Conservation (phyloP, 2,113 vertebrate species). For the Zosterops lateralis region DNA sequence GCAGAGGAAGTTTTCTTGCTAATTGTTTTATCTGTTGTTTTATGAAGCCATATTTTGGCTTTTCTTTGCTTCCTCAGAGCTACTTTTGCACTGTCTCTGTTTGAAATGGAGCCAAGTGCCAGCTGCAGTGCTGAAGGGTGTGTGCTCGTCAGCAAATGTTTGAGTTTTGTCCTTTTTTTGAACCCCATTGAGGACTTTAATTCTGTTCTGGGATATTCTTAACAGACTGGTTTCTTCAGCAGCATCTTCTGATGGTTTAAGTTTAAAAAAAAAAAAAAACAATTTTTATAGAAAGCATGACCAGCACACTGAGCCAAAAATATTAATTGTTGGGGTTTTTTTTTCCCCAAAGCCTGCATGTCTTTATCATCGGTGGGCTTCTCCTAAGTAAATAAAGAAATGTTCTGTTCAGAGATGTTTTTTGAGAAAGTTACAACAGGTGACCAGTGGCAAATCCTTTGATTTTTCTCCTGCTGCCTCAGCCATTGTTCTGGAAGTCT, state of each 20-base stretch:
- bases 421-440: background rate
- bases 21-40: background rate
- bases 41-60: background rate
- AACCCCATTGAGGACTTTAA: background rate
- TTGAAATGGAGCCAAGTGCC: background rate
- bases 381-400: background rate
- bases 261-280: background rate
- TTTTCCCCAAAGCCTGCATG: background rate
- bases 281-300: background rate
- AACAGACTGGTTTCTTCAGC: background rate
- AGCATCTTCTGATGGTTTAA: background rate
- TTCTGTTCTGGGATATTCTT: background rate
- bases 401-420: background rate
- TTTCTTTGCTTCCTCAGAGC: background rate
- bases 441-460: background rate
- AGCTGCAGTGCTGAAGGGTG: background rate
- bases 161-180: background rate
- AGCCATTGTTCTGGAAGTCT: background rate
- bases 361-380: background rate
- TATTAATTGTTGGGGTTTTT: background rate
- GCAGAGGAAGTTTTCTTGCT: background rate
- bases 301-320: background rate
- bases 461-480: background rate
- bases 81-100: background rate
- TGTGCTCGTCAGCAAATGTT: background rate